Base-by-base conservation (phyloP, 2,888 invertebrate species). In the Calameuta filiformis region DNA sequence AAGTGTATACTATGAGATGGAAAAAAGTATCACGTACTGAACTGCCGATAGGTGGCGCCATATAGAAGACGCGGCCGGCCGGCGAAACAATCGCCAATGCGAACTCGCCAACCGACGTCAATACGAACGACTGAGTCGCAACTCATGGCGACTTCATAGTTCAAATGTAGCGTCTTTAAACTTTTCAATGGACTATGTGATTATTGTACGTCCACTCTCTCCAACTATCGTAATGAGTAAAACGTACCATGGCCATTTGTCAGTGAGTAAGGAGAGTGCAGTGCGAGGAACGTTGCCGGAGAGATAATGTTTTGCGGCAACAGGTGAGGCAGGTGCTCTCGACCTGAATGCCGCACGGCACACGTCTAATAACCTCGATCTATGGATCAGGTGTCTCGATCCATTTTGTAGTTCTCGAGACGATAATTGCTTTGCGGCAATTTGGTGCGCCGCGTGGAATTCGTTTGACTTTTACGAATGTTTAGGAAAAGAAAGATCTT, bases 231-330 rank as follows among this genome's bases (percentile, higher is more conserved):
- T 56, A 56, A 56, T 23, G 23, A 56, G 23, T 23, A 56, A 56
- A 23, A 56, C 9, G 56, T 56, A 56, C 23, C 2, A 56, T 56
- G 56, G 88, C 88, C 89, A 88, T 89, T 89, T 88, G 89, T 89
- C 86, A 88, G 86, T 85, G 87, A 86, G 87, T 23, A 9, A 86
- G 88, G 87, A 88, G 87, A 86, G 84, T 85, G 84, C 85, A 85
- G 83, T 80, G 85, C 83, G 85, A 83, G 85, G 81, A 88, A 86
- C 87, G 84, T 86, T 84, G 87, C 84, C 87, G 85, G 80, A 78
- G 84, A 89, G 89, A 90, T 90, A 90, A 90, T 90, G 91, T 90
- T 90, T 90, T 90, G 90, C 90, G 85, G 91, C 91, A 91, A 91
- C 91, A 91, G 91, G 91, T 91, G 91, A 91, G 88, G 89, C 91